Evolutionary conservation across 2,888 invertebrate genomes (phyloP), one percentile per base, ranked within the genome.

Genomic region (Lobophora halterata): DNA sequence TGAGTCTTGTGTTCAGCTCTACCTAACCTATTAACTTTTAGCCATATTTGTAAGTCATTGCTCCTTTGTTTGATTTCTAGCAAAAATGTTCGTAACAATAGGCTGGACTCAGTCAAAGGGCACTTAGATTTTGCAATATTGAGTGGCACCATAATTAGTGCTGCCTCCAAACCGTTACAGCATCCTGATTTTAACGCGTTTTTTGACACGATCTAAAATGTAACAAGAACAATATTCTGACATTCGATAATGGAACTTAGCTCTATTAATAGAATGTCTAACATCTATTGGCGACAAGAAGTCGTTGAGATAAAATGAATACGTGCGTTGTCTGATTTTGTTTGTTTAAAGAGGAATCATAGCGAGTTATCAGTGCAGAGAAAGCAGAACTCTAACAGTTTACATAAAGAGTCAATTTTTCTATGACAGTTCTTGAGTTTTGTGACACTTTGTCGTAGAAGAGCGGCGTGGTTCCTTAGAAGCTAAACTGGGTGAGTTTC

Each of bases 71-170:
- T 2, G 3, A 2, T 3, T 17, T 17, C n/a, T n/a, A n/a, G n/a
- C n/a, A n/a, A 14, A 17, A 17, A 5, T 6, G 5, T 40, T 33
- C 14, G 23, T 31, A 77, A 83, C 80, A 82, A 83, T 80, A 70
- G 72, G 61, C 56, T 59, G 55, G 64, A 53, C 66, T 60, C 72
- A 71, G 77, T 73, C 73, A 62, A 69, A 65, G 77, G 79, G 77
- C 77, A 72, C 56, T 75, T 72, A 58, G 66, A 72, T 86, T 81
- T 83, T 78, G 85, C 82, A 87, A 86, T 75, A 79, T 79, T 73
- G 78, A 80, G 73, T 77, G 76, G 77, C 72, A 70, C 59, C 71
- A 79, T 82, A 86, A 87, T 86, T 85, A 83, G 83, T 82, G 54
- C 71, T 61, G 71, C 75, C 76, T 80, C 79, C 79, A 77, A 74